Conservation (phyloP, 2,113 vertebrate genomes). For the Pomatostomus ruficeps region DNA sequence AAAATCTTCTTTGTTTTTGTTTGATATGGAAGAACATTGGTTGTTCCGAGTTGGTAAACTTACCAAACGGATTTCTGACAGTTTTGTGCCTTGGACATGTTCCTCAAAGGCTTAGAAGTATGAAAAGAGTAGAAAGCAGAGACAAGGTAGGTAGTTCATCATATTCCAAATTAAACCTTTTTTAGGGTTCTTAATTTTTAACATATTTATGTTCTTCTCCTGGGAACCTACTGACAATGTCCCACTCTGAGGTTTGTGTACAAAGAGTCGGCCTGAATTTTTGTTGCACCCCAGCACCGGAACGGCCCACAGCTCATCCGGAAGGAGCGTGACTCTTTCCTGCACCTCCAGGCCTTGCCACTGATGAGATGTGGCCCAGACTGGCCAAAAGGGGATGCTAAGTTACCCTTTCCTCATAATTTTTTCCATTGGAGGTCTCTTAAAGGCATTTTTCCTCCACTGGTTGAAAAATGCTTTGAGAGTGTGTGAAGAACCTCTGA, state of each 20-base stretch:
- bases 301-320: accelerated
- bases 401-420: not conserved
- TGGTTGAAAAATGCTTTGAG: not conserved
- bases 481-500: not conserved
- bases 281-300: not conserved
- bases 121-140: not conserved
- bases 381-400: not conserved
- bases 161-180: not conserved
- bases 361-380: not conserved
- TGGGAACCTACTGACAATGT: not conserved
- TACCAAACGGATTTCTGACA: not conserved
- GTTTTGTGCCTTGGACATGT: not conserved
- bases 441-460: not conserved
- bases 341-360: not conserved
- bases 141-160: not conserved
- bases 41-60: not conserved
- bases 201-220: accelerated
- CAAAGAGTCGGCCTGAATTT: not conserved
- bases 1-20: not conserved
- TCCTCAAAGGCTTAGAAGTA: not conserved
- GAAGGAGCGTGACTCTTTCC: not conserved
- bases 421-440: not conserved
- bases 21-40: not conserved
- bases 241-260: not conserved
- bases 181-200: not conserved